Percentiles rank a stretch among this genome's conserved stretches.
These are phyloP conservation scores for Pseudonaja textilis DNA, from an alignment of 2,113 vertebrate species.

Conservation along the genomic window DNA sequence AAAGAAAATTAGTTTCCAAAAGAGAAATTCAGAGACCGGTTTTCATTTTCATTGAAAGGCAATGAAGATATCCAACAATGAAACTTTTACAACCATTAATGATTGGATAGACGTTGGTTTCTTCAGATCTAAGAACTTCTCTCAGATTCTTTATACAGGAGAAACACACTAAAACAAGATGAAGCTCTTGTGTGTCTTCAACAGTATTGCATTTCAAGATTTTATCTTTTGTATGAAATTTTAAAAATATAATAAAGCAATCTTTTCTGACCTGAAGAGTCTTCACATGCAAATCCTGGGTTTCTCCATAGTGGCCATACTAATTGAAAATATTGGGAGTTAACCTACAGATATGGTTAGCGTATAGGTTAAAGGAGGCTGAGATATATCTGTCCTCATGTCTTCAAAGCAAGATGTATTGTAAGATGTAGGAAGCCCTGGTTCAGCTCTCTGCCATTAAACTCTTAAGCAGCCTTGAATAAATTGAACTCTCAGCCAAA, in stretches of 20 bases:
- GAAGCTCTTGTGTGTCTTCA: neutral
- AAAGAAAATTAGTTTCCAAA: neutral
- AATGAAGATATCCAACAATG: accelerated
- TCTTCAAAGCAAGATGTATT: neutral
- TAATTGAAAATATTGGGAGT: neutral
- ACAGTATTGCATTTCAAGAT: neutral
- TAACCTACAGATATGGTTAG: neutral
- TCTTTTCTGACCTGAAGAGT: neutral
- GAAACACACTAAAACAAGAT: neutral
- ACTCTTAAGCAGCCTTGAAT: neutral
- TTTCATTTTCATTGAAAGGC: neutral
- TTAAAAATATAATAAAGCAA: neutral
- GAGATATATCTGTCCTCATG: neutral
- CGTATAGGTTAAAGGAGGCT: neutral
- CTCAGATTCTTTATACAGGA: neutral
- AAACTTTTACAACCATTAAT: neutral
- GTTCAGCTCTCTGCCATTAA: neutral
- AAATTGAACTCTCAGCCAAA: neutral
- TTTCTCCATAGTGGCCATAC: neutral
- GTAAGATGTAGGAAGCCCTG: neutral
- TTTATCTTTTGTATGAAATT: neutral
- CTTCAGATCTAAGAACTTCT: neutral
- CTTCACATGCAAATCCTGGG: neutral
- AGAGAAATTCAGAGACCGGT: neutral
- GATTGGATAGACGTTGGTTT: neutral